Base-by-base conservation (phyloP, 1,140 invertebrate species). In the Cryptotermes secundus region DNA sequence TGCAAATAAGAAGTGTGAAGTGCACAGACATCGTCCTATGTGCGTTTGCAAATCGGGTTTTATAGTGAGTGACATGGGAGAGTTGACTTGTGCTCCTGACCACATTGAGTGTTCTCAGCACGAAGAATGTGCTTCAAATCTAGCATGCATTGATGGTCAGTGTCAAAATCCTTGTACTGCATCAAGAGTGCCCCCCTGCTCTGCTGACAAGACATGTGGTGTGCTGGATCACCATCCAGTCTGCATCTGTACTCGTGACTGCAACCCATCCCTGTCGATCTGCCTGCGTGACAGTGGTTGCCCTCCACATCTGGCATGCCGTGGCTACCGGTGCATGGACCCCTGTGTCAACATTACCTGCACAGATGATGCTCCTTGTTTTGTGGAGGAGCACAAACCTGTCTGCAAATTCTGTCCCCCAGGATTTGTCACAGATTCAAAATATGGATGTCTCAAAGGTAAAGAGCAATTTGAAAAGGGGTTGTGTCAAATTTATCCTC, bases 391-490 rank as follows among this genome's bases (percentile, higher is more conserved):
- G 91, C 96, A 97, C 92, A 96, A 95, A 91, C 95, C 96, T 86
- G 94, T 96, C 90, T 97, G 96, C 95, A 96, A 97, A 93, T 97
- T 97, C 93, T 97, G 96, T 93, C 96, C 96, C 88, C 92, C 92
- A 90, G 96, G 96, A 92, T 97, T 95, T 93, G 93, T 94, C 92
- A 93, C 95, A 90, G 96, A 97, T 91, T 92, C 94, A 90, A 95
- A 94, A 93, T 95, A 95, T 93, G 96, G 96, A 95, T 97, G 96
- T 93, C 94, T 96, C 91, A 96, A 97, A 97, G 96, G 96, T 97
- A 97, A 96, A 91, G 88, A 89, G 36, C 81, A 31, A 36, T 26
- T 31, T 45, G 22, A 16, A 22, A 72, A 72, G n/a, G 26, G n/a
- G 2, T 72, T 72, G 3, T 72, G 10, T 49, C n/a, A 26, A 14